phyloP scores from a whole-genome alignment of 2,113 vertebrate species.

The Malurus melanocephalus region DNA sequence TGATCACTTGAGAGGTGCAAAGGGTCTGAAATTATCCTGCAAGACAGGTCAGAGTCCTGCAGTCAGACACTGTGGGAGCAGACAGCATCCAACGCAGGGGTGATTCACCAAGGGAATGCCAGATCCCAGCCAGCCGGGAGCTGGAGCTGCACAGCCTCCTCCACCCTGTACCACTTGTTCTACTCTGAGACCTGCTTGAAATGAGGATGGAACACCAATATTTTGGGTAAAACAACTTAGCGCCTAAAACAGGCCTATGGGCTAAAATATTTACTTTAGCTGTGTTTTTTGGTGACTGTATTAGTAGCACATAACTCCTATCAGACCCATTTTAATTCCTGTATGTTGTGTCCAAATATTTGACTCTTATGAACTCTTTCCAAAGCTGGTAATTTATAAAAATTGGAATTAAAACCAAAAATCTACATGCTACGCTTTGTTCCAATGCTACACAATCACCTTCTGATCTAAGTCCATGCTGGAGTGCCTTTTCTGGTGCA shows the following conservation, averaged over 20 bases:
- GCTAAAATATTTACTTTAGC: neutral
- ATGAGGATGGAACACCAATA: neutral
- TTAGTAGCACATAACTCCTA: neutral
- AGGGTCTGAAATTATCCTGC: neutral
- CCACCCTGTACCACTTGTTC: rapidly evolving
- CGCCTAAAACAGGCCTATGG: neutral
- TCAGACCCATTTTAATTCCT: neutral
- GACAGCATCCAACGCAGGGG: neutral
- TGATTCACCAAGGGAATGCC: neutral
- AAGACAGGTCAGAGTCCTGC: neutral
- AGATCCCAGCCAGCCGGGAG: neutral
- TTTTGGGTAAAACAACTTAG: neutral
- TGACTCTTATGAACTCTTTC: neutral
- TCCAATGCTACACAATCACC: neutral
- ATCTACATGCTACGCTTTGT: neutral
- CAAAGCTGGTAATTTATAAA: neutral
- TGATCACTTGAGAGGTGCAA: neutral
- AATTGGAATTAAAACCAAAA: neutral
- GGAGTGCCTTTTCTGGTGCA: neutral
- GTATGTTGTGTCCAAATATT: neutral
- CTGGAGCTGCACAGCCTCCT: neutral
- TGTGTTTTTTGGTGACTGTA: neutral
- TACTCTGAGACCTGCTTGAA: neutral
- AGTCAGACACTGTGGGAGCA: neutral
- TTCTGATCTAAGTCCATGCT: neutral